phyloP scores from a whole-genome alignment of 2,797 vertebrate genomes.

The Falco peregrinus region DNA sequence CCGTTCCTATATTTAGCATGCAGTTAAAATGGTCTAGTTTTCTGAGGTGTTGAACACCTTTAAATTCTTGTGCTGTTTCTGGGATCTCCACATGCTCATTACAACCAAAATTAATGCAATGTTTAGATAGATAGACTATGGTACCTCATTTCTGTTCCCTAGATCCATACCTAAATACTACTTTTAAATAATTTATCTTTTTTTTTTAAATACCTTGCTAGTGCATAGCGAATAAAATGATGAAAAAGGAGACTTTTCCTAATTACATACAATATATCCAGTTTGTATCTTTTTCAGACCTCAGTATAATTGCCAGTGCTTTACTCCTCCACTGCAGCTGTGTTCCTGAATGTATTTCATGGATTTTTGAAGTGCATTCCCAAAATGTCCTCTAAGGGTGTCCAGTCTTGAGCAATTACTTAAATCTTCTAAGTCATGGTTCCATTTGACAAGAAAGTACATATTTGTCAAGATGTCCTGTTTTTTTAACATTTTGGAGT shows the following conservation, averaged over 20 bases:
- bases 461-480: not conserved
- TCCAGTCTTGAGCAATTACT: not conserved
- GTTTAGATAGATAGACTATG: not conserved
- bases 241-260: not conserved
- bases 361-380: not conserved
- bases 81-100: not conserved
- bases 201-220: not conserved
- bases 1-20: not conserved
- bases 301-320: not conserved
- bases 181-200: not conserved
- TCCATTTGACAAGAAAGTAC: not conserved
- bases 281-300: not conserved
- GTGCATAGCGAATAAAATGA: not conserved
- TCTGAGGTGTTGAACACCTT: not conserved
- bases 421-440: not conserved
- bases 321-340: slow-evolving; percentile 10
- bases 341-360: not conserved
- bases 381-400: not conserved
- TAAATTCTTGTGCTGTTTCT: not conserved
- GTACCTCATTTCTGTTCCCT: not conserved
- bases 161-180: not conserved
- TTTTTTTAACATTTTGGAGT: not conserved
- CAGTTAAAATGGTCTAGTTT: not conserved
- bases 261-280: not conserved
- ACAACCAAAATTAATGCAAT: not conserved